These are phyloP conservation scores for Heptranchias perlo DNA, from an alignment of 2,113 vertebrate genomes.

Conservation along the genomic window DNA sequence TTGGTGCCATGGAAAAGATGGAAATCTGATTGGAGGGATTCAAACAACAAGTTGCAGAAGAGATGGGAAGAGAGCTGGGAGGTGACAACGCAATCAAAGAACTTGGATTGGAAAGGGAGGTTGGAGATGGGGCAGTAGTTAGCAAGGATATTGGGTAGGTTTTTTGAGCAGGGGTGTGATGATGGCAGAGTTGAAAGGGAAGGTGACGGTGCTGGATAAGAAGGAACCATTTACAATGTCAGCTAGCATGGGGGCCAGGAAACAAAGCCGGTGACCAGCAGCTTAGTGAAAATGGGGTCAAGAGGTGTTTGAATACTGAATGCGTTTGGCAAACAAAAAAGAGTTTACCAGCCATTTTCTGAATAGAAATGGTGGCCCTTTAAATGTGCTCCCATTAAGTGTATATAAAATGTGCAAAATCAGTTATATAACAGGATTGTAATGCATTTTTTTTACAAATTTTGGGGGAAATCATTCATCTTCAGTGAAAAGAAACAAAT, in stretches of 20 bases:
- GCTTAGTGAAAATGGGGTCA: not conserved
- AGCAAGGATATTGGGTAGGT: not conserved
- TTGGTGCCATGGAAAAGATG: no score
- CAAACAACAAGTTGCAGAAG: no score
- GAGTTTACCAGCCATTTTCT: not conserved
- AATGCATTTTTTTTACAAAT: not conserved
- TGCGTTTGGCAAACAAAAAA: not conserved
- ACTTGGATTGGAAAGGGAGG: not conserved
- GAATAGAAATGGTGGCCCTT: not conserved
- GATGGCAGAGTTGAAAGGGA: not conserved
- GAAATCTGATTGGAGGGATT: no score
- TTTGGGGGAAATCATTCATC: not conserved
- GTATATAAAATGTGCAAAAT: not conserved
- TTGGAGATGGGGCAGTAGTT: not conserved
- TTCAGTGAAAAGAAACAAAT: not conserved
- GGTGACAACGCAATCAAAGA: no score
- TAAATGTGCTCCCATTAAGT: not conserved
- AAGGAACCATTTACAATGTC: not conserved
- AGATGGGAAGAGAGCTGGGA: no score
- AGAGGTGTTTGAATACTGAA: not conserved
- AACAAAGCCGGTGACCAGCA: not conserved
- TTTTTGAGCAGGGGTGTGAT: not conserved
- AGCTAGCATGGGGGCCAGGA: not conserved
- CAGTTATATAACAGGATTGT: not conserved
- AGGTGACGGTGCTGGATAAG: not conserved